Conservation (phyloP, 2,797 vertebrate species). For the Ctenochaetus hawaiiensis region DNA sequence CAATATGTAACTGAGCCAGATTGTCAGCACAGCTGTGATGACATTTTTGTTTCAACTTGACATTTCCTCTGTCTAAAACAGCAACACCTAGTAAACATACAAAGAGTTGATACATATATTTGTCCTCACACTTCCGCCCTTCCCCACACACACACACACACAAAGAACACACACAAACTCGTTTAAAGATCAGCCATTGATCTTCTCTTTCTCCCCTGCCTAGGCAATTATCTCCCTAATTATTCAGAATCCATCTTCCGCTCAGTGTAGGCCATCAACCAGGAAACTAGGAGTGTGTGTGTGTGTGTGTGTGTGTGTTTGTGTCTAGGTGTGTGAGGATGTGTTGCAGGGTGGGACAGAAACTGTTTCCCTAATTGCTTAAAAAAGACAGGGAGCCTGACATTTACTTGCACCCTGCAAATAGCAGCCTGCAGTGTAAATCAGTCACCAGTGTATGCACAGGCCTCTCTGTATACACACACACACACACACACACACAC, state of each 20-base stretch:
- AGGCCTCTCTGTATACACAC: conserved; percentile 34
- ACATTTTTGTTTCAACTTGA: conserved; percentile 1
- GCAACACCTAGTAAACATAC: conserved; percentile 26
- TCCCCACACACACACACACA: conserved; percentile 12
- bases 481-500: conserved; percentile 33
- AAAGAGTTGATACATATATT: conserved; percentile 43
- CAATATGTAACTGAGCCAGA: neutral
- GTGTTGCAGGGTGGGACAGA: conserved; percentile 63
- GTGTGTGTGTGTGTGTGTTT: conserved; percentile 17
- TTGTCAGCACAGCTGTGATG: neutral
- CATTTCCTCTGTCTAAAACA: conserved; percentile 35
- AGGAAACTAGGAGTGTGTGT: conserved; percentile 49
- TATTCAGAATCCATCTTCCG: conserved; percentile 82
- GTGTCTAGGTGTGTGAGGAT: conserved; percentile 39
- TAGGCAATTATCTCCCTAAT: conserved; percentile 85
- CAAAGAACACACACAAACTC: conserved; percentile 49
- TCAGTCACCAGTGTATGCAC: conserved; percentile 64
- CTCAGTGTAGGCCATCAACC: conserved; percentile 69
- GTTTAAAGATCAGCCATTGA: conserved; percentile 77
- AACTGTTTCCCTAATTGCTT: conserved; percentile 78
- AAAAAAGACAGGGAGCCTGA: conserved; percentile 76
- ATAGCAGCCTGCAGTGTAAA: conserved; percentile 75
- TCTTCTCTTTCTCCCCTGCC: conserved; percentile 73
- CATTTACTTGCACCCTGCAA: conserved; percentile 72
- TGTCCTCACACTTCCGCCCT: conserved; percentile 30